phyloP scores from a whole-genome alignment of 1,140 invertebrate genomes.

The Drosophila sp. region DNA sequence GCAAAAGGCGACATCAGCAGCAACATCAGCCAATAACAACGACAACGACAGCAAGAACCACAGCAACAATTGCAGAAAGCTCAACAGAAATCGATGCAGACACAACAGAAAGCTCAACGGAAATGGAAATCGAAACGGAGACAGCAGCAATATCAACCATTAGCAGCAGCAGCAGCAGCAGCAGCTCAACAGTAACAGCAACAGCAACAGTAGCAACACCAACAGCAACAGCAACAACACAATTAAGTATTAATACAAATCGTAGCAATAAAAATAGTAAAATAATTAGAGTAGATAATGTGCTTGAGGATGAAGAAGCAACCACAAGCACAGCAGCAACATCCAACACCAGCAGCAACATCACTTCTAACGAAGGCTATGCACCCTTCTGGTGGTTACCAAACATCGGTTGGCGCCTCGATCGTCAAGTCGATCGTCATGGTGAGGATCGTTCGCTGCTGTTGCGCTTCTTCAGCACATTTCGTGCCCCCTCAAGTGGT shows the following conservation, averaged over 20 bases:
- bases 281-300: constrained; percentile 67
- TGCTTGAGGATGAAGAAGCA: constrained; percentile 30
- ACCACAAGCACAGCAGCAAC: constrained; percentile 27
- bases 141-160: constrained; percentile 9
- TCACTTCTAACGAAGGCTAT: constrained; percentile 31
- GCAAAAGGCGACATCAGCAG: constrained; percentile 44
- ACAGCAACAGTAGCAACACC: constrained; percentile 12
- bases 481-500: constrained; percentile 32
- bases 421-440: constrained; percentile 51
- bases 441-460: constrained; percentile 67
- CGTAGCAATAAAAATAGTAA: constrained; percentile 79
- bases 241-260: constrained; percentile 69
- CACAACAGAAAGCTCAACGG: constrained; percentile 8
- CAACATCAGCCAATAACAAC: constrained; percentile 40
- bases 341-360: constrained; percentile 20
- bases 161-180: constrained; percentile 28
- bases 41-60: constrained; percentile 41
- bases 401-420: constrained; percentile 65
- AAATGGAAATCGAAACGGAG: not conserved
- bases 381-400: constrained; percentile 76
- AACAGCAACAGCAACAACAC: constrained; percentile 31
- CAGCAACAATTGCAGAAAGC: constrained; percentile 26
- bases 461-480: constrained; percentile 66
- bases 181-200: constrained; percentile 31
- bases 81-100: constrained; percentile 21